Base-by-base conservation (phyloP, 1,140 invertebrate genomes). In the Scylla paramamosain region DNA sequence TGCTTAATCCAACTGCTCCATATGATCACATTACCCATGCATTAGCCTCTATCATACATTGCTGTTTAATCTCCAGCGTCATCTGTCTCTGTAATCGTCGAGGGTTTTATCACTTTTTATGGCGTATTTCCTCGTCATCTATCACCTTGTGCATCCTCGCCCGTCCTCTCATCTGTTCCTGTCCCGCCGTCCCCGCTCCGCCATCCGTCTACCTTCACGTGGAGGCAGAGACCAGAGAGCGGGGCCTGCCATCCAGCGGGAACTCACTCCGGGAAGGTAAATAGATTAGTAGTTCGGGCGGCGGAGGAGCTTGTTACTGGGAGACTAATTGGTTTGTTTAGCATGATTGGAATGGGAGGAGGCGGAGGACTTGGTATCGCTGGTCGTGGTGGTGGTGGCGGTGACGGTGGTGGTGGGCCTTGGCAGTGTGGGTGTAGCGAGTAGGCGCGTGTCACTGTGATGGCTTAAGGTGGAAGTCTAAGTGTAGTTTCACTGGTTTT, bases 281-380 rank as follows among this genome's bases (percentile, higher is more conserved):
- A 77, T 77, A 77, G 67, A 77, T 77, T 77, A 77, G 67, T 77
- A 77, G 67, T 77, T 77, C 67, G 25, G 67, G 25, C 67, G 67
- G 20, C n/a, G 8, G 67, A 77, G 67, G 67, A 77, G 67, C 67
- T 77, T 77, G 67, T 77, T 77, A 77, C 16, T 12, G 67, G 25
- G 67, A 77, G 67, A 77, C 67, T 77, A 77, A 77, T 77, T 77
- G 67, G 67, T n/a, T 77, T 77, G 67, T 77, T 77, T 77, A 77
- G 67, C 25, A 77, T 25, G 67, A 77, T 77, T 77, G 67, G 67
- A 77, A 77, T 20, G 20, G 25, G 67, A 77, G 67, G 67, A n/a
- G 25, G 1, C 12, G n/a, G 20, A 25, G 67, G 20, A 77, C 39
- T 39, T 39, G 39, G 39, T 39, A 39, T 39, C 1, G 20, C 0